Evolutionary conservation across 2,888 invertebrate genomes (phyloP).

Genomic region (Oscheius sp.): DNA sequence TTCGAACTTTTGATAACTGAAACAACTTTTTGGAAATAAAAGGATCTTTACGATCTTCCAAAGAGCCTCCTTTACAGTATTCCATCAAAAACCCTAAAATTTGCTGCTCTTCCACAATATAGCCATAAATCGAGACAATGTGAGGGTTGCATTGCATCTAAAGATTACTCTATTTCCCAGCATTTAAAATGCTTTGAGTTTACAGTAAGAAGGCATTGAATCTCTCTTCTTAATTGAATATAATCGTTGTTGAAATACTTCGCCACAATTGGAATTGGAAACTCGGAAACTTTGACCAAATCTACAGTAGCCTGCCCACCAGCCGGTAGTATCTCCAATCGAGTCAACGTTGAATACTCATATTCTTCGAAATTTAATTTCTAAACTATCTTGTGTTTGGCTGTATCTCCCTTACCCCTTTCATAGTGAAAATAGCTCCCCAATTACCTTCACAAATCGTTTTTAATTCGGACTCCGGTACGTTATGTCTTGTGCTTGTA

Average conservation of each 20-base stretch:
- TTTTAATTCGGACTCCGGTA: too few relatives aligned
- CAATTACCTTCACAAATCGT: too few relatives aligned
- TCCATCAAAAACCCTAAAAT: not conserved
- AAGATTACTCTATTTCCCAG: not conserved
- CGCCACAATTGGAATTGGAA: not conserved
- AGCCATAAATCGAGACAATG: conserved; percentile 7
- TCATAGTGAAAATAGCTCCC: too few relatives aligned
- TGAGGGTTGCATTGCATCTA: conserved; percentile 7
- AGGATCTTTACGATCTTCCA: not conserved
- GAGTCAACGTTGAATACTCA: too few relatives aligned
- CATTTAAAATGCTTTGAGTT: too few relatives aligned
- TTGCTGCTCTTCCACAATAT: not conserved
- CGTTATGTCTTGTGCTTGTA: too few relatives aligned
- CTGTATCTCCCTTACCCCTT: too few relatives aligned
- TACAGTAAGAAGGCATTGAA: not conserved
- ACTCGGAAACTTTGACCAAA: not conserved
- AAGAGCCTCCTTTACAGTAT: conserved; percentile 1
- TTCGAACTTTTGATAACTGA: not conserved
- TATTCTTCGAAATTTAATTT: too few relatives aligned
- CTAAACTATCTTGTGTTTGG: too few relatives aligned
- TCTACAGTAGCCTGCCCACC: not conserved
- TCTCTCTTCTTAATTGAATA: not conserved
- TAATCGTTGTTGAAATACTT: not conserved
- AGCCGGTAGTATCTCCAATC: too few relatives aligned
- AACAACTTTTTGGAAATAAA: not conserved